Evolutionary conservation across 2,113 vertebrate species (phyloP).

Genomic region (Sorex araneus): DNA sequence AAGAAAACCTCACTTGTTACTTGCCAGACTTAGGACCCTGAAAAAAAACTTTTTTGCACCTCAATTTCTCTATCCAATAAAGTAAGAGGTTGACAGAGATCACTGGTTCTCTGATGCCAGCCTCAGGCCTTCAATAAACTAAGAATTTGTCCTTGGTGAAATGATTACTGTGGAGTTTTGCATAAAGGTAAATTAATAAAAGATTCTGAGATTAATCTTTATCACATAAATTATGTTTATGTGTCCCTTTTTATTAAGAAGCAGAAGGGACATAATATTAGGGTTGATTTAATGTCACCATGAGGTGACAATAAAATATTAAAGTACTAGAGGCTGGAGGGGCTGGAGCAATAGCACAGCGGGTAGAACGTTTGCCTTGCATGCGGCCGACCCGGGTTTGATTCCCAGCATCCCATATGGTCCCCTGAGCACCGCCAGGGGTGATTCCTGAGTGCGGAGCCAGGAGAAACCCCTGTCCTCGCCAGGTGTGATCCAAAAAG

Average conservation of each 20-base stretch:
- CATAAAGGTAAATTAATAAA: conserved; percentile 2
- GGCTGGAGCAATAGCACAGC: no score
- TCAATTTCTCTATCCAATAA: not conserved
- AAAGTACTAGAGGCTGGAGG: no score
- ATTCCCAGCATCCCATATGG: no score
- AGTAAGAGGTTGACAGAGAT: not conserved
- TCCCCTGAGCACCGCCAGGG: no score
- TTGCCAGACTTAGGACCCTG: not conserved
- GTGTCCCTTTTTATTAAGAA: not conserved
- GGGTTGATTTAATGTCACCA: not conserved
- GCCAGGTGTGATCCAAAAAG: no score
- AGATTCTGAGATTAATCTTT: not conserved
- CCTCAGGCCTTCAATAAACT: not conserved
- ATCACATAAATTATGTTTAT: not conserved
- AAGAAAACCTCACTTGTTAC: not conserved
- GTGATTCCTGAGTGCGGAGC: no score
- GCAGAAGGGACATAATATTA: not conserved
- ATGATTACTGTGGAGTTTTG: not conserved
- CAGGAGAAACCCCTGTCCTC: no score
- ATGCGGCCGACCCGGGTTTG: no score
- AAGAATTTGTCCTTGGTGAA: not conserved
- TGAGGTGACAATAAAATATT: no score
- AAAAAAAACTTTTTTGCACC: not conserved
- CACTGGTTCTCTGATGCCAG: not conserved
- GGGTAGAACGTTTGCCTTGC: no score